Evolutionary conservation across 2,888 invertebrate genomes (phyloP), one percentile per base, ranked within the genome.

Genomic region (Pterostichus madidus): DNA sequence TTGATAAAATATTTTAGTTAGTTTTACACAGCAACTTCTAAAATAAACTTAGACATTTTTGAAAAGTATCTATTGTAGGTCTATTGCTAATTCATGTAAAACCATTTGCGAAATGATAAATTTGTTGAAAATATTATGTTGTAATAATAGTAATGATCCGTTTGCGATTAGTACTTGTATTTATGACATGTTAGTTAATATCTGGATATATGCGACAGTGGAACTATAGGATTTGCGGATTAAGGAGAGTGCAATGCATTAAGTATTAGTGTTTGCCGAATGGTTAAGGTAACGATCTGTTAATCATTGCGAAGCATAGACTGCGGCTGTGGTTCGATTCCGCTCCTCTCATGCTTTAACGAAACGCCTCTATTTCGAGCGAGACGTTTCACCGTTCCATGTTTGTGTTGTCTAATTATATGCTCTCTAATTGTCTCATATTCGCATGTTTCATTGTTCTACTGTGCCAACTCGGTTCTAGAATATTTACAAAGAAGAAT

Each of bases 231-330:
- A 56, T 56, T 56, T 56, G 56, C 10, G 24, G 56, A 56, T 56
- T 56, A 56, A 17, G 56, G 15, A 56, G 24, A 56, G 56, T 56
- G 56, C 56, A 56, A 56, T 56, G 56, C 17, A 56, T 56, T 56
- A 56, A 56, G 56, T 56, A 56, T 56, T 56, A 56, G 17, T 56
- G 56, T 56, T 56, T 56, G 56, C 56, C 17, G 56, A 56, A 17
- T 17, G 56, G 56, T 56, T 56, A 56, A 56, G 56, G 56, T 56
- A 56, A 56, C 56, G 56, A 56, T 56, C 56, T 56, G 56, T 56
- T 56, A 56, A 56, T 56, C 56, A 56, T 56, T 56, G 56, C 17
- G 56, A 13, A 15, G 17, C 17, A 17, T 56, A 17, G 24, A 8
- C 56, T 56, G 56, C 56, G 52, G 56, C 56, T 56, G 56, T 15